Conservation (phyloP, 1,140 invertebrate species). For the Aphelenchoides besseyi region DNA sequence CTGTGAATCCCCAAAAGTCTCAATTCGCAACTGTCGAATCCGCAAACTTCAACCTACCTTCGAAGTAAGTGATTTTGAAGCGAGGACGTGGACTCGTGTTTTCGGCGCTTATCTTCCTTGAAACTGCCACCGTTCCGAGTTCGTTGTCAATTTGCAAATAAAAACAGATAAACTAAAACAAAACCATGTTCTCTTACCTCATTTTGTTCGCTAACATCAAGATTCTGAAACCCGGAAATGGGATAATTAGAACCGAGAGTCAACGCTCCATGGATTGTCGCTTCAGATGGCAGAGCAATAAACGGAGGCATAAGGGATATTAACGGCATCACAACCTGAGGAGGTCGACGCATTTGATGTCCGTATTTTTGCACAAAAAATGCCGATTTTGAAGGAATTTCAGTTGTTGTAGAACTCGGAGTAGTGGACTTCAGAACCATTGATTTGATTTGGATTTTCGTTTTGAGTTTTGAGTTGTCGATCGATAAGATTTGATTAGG, state of each 20-base stretch:
- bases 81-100: background rate
- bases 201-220: background rate
- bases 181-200: background rate
- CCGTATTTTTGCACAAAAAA: background rate
- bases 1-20: too few relatives aligned
- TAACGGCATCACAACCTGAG: background rate
- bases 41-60: background rate
- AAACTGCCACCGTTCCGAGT: background rate
- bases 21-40: conserved; percentile 7
- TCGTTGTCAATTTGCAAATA: background rate
- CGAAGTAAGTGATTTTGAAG: background rate
- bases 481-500: background rate
- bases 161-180: background rate
- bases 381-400: background rate
- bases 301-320: background rate
- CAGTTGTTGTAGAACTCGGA: background rate
- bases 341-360: background rate
- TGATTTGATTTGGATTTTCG: too few relatives aligned
- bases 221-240: background rate
- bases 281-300: background rate
- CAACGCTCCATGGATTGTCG: background rate
- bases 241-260: background rate
- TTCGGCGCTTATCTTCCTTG: background rate
- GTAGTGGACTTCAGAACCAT: background rate
- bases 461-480: background rate